Base-by-base conservation (phyloP, 1,140 invertebrate genomes). In the Olivierus martensii region DNA sequence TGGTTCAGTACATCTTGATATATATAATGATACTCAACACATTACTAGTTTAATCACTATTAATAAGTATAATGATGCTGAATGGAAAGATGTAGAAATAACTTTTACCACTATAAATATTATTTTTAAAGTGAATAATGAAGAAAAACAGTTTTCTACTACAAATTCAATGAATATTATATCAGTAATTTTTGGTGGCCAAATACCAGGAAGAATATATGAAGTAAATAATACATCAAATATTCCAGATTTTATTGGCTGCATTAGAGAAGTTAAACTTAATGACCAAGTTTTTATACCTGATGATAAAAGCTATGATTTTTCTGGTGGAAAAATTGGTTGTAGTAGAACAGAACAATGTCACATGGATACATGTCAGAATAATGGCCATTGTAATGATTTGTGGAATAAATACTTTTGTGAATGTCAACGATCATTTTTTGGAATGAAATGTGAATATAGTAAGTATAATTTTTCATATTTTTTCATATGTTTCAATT, bases 371-470 rank as follows among this genome's bases (percentile, higher is more conserved):
- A 85, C 87, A 0, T 96, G 91, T 66, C 77, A 80, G 60, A 85
- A 84, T 53, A 81, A 80, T 52, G 92, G 90, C 1, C 74, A 76
- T 56, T 95, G 91, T 67, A 82, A 81, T 1, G 91, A 95, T 72
- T 73, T 83, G 52, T 96, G 91, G 91, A 78, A 79, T 49, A 76
- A 77, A n/a, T 92, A 84, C 66, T 76, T 77, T 43, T 97, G 91
- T 68, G 75, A 78, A 37, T 96, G 91, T 67, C 77, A 81, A 43
- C 72, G 90, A 53, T 90, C 90, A 0, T 87, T 84, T 67, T 76
- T 92, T 3, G 90, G 90, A 4, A 75, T 79, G 53, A 84, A 78
- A 2, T 97, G 91, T 66, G 79, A 90, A 67, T 82, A 88, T 66
- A 87, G 87, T 80, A 73, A 76, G 77, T 43, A 51, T n/a, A 21